Evolutionary conservation across 1,140 invertebrate genomes (phyloP).

Genomic region (Brachionus rotundiformis): DNA sequence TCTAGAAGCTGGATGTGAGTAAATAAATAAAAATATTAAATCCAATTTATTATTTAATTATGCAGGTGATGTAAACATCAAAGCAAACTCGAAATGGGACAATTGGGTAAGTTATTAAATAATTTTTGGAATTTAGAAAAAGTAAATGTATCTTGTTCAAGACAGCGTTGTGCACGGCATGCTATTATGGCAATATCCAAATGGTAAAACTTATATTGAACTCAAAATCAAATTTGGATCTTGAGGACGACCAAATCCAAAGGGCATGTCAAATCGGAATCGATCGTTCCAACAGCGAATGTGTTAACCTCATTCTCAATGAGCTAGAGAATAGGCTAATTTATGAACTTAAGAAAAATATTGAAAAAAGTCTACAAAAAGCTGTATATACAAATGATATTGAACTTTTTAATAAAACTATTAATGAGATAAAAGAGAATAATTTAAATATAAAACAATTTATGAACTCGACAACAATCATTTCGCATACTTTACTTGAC

Average conservation of each 20-base stretch:
- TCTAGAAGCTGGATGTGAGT: slow-evolving; percentile 29
- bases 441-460: slow-evolving; percentile 44
- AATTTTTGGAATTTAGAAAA: not conserved
- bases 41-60: not conserved
- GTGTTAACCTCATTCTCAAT: slow-evolving; percentile 46
- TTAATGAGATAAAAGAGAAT: slow-evolving; percentile 17
- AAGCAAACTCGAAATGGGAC: slow-evolving; percentile 35
- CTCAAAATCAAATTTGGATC: slow-evolving; percentile 34
- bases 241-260: slow-evolving; percentile 7
- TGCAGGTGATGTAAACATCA: slow-evolving; percentile 49
- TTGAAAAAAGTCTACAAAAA: slow-evolving; percentile 41
- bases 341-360: slow-evolving; percentile 6
- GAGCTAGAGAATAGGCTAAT: slow-evolving; percentile 12
- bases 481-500: slow-evolving; percentile 23
- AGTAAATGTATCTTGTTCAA: not conserved
- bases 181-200: not conserved
- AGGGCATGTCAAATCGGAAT: slow-evolving; percentile 45
- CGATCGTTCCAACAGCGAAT: slow-evolving; percentile 8
- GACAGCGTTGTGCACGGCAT: slow-evolving; percentile 35
- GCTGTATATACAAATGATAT: slow-evolving; percentile 39
- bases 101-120: slow-evolving; percentile 10
- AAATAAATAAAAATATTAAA: not conserved
- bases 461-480: slow-evolving; percentile 33
- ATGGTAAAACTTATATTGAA: slow-evolving; percentile 33
- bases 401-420: not conserved